These are phyloP conservation scores for Notospermus geniculatus DNA, from an alignment of 1,140 invertebrate species.

Conservation along the genomic window DNA sequence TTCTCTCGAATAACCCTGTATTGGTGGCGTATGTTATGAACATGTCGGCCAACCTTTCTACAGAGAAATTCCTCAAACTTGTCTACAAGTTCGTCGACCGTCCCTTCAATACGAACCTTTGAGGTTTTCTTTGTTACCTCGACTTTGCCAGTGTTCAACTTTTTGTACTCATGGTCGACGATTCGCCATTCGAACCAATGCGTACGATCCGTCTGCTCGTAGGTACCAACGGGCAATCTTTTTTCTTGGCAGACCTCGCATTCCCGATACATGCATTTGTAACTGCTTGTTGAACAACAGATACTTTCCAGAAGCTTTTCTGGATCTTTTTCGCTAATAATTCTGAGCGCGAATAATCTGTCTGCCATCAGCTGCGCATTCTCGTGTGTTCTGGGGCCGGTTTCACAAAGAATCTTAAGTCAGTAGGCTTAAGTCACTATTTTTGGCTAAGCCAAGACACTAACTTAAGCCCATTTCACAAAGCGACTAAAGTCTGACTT, in stretches of 20 bases:
- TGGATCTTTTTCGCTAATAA: neutral
- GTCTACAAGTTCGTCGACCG: neutral
- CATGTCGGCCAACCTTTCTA: neutral
- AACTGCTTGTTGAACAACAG: neutral
- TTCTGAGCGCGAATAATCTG: neutral
- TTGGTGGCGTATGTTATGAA: constrained; percentile 16
- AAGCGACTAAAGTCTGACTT: no score
- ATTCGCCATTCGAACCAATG: constrained; percentile 6
- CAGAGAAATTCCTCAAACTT: constrained; percentile 4
- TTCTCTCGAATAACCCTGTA: constrained; percentile 3
- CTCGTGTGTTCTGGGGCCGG: neutral
- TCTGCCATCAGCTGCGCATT: neutral
- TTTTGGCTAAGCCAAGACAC: no score
- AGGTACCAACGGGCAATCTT: neutral
- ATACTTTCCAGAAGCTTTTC: neutral
- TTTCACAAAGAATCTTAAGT: no score
- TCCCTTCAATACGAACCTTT: neutral
- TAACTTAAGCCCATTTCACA: no score
- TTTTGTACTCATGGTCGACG: neutral
- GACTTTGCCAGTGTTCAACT: neutral
- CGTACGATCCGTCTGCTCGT: neutral
- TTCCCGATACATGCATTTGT: neutral
- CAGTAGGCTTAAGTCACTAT: no score
- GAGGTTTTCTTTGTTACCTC: neutral
- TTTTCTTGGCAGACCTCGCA: neutral